Percentiles rank a stretch among this genome's conserved stretches.
Evolutionary conservation across 2,797 vertebrate species (phyloP).

Genomic region (Jordanella pulchra): DNA sequence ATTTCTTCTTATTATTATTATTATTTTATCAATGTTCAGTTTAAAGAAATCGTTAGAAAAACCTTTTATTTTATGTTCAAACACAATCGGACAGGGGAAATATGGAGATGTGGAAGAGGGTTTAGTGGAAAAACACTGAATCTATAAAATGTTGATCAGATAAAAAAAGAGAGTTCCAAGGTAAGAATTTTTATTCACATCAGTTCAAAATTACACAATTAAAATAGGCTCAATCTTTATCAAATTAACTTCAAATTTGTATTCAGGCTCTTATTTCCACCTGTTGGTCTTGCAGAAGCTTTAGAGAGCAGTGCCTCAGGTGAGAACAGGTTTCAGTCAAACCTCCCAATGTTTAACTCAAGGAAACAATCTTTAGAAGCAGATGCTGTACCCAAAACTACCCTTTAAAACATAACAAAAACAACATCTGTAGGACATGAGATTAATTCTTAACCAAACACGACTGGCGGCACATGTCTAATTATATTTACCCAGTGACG

Average conservation of each 20-base stretch:
- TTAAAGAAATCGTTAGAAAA: too few species aligned
- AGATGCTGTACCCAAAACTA: conserved; percentile 45
- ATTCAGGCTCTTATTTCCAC: background rate
- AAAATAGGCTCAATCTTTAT: background rate
- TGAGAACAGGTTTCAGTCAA: conserved; percentile 34
- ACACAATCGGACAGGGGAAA: too few species aligned
- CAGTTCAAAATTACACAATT: background rate
- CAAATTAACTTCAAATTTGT: background rate
- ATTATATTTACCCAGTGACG: conserved; percentile 49
- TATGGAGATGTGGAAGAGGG: too few species aligned
- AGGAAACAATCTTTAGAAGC: conserved; percentile 54
- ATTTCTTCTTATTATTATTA: too few species aligned
- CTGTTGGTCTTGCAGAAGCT: background rate
- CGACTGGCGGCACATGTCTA: conserved; percentile 60
- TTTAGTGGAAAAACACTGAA: too few species aligned
- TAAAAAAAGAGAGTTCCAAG: too few species aligned
- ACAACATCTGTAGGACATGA: conserved; percentile 52
- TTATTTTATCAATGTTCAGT: too few species aligned
- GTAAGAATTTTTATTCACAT: too few species aligned
- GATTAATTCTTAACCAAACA: conserved; percentile 57
- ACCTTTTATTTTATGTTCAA: too few species aligned
- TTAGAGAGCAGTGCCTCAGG: background rate
- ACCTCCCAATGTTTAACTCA: conserved; percentile 46
- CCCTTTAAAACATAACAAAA: conserved; percentile 34
- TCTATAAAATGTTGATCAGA: too few species aligned